phyloP scores from a whole-genome alignment of 2,113 vertebrate genomes.

The Todiramphus chloris region DNA sequence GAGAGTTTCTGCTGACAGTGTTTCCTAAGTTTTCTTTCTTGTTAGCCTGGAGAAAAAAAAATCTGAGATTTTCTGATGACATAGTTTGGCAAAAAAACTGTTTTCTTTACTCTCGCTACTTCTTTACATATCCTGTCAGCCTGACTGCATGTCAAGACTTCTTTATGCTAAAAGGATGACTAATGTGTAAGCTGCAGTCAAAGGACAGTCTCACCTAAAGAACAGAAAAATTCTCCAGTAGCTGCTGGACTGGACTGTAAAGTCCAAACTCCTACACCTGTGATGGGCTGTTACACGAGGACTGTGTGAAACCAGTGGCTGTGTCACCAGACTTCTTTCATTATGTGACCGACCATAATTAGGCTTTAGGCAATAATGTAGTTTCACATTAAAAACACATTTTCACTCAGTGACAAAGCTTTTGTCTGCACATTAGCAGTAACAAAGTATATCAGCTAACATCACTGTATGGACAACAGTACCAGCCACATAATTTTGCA shows the following conservation, averaged over 20 bases:
- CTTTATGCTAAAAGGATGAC: not conserved
- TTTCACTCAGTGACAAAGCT: not conserved
- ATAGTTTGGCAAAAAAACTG: not conserved
- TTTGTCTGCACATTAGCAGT: not conserved
- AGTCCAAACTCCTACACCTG: not conserved
- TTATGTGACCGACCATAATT: not conserved
- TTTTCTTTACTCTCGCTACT: not conserved
- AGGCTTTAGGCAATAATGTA: not conserved
- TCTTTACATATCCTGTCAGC: not conserved
- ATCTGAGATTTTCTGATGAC: not conserved
- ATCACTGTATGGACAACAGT: not conserved
- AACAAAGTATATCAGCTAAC: accelerated
- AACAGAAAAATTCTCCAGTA: not conserved
- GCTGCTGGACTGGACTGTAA: not conserved
- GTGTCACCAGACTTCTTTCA: not conserved
- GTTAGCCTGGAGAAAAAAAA: not conserved
- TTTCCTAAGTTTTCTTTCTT: not conserved
- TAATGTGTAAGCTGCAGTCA: not conserved
- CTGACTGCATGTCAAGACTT: not conserved
- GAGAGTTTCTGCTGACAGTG: not conserved
- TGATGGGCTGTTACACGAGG: not conserved
- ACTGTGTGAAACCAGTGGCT: not conserved
- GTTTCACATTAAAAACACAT: not conserved
- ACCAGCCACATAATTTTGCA: not conserved
- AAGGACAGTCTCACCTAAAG: not conserved